Evolutionary conservation across 2,797 vertebrate species (phyloP).

Genomic region (Pseudomugil gertrudae): DNA sequence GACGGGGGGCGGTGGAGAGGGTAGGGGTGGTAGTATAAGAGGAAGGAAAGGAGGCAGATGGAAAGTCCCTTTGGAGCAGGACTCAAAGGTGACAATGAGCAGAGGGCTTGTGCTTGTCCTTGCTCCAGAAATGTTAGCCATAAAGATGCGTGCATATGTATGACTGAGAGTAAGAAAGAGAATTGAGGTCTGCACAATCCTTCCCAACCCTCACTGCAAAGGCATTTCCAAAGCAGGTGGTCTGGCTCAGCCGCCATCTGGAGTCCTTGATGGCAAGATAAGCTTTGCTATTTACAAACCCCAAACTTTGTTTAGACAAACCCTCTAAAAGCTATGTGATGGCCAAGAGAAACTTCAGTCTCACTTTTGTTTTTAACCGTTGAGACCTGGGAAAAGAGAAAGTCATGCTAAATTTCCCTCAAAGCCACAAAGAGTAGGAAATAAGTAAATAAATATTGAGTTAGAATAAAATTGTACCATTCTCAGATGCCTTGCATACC

Average conservation of each 20-base stretch:
- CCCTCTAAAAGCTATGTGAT: slow-evolving; percentile 76
- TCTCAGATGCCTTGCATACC: slow-evolving; percentile 63
- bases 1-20: background rate
- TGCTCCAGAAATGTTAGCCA: slow-evolving; percentile 46
- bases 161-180: slow-evolving; percentile 33
- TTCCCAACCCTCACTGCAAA: slow-evolving; percentile 59
- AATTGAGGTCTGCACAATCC: slow-evolving; percentile 53
- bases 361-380: slow-evolving; percentile 72
- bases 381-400: slow-evolving; percentile 73
- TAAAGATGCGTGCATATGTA: slow-evolving; percentile 40
- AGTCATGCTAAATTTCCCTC: slow-evolving; percentile 69
- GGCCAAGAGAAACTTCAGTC: slow-evolving; percentile 74
- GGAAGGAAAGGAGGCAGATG: slow-evolving; percentile 13
- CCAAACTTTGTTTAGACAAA: slow-evolving; percentile 84
- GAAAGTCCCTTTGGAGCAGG: slow-evolving; percentile 34
- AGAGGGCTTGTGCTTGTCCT: slow-evolving; percentile 52
- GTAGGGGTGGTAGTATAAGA: slow-evolving; percentile 48
- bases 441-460: slow-evolving; percentile 79
- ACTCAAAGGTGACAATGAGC: slow-evolving; percentile 47
- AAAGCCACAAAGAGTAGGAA: slow-evolving; percentile 69
- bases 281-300: slow-evolving; percentile 84
- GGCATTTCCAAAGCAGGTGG: slow-evolving; percentile 84
- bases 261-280: slow-evolving; percentile 82
- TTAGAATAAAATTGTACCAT: slow-evolving; percentile 68
- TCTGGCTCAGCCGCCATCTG: slow-evolving; percentile 82